Evolutionary conservation across 2,113 vertebrate species (phyloP), one percentile per base, ranked within the genome.

Genomic region (Malurus cyaneus): DNA sequence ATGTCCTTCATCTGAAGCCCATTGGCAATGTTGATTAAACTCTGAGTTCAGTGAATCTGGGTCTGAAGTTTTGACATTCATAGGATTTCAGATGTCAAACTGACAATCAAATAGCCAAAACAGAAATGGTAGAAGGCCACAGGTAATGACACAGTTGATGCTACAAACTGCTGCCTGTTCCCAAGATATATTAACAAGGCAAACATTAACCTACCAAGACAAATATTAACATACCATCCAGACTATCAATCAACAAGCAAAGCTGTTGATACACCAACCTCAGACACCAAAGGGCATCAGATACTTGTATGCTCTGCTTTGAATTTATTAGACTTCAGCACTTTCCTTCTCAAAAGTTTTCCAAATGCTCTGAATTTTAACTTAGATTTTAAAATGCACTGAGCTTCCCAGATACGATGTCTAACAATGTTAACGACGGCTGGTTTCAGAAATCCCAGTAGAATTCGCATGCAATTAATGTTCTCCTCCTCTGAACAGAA

Each of bases 401-500:
- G 70, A 94, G 80, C 94, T 96, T 96, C 95, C 88, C 89, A 96
- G 95, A 95, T 94, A 96, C 4, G 1, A 94, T 28, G 60, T 93
- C 94, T 96, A 97, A 96, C 95, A 88, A 74, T 95, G 95, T 97
- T 98, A 98, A 97, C 42, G 83, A 97, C 0, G 93, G 94, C 97
- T 98, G 96, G 74, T 93, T 97, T 97, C 86, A 94, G 93, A 97
- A 97, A 78, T 97, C 98, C 97, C 98, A 81, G 91, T 81, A 97
- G 98, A 94, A 97, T 98, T 97, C 95, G 81, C 95, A 96, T 94
- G 96, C 97, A 98, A 97, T 98, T 98, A 98, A 97, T 96, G 97
- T 97, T 98, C 97, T 97, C 88, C 95, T 97, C 94, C 92, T 97
- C 96, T 96, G 97, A 97, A 97, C 96, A 98, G 97, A 98, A 98